Base-by-base conservation (phyloP, 2,888 invertebrate genomes). In the Drosophila demipolita region DNA sequence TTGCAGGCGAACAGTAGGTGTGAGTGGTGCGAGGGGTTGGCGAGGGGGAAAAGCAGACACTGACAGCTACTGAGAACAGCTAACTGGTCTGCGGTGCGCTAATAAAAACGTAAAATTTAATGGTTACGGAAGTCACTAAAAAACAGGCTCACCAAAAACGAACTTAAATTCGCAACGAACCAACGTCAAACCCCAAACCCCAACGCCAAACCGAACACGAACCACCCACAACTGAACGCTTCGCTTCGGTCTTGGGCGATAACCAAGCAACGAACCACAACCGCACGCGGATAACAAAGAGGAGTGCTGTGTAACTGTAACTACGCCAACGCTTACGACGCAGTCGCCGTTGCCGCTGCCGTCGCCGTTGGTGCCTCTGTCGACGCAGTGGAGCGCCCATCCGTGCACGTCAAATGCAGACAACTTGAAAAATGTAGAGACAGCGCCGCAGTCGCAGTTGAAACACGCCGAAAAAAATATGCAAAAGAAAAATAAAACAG, bases 371-470 rank as follows among this genome's bases (percentile, higher is more conserved):
- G 33, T 53, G 17, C 45, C 45, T 45, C 38, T 71, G 81, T 65
- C 55, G 89, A 83, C 89, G 87, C 90, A 83, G 84, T 75, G 81
- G 86, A 87, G 90, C 89, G 73, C 87, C 86, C 90, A 90, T 89
- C 87, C 90, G 90, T 80, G 90, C 90, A 90, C 89, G 89, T 85
- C 85, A 90, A 86, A 90, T 84, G 90, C 86, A 90, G 86, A 87
- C 86, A 87, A 90, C 90, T 90, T 89, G 90, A 89, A 87, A 87
- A 86, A 86, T 86, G 90, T 89, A 90, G 87, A 86, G 90, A 86
- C 90, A 90, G 89, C 87, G 82, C 74, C 35, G 53, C 53, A 52
- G 33, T 38, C 15, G 54, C 36, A 87, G 87, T 89, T 82, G 90
- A 90, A 87, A 87, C 82, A 90, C 90, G 87, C 87, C 90, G 45